phyloP scores from a whole-genome alignment of 2,797 vertebrate species.

The Anguilla megastoma region DNA sequence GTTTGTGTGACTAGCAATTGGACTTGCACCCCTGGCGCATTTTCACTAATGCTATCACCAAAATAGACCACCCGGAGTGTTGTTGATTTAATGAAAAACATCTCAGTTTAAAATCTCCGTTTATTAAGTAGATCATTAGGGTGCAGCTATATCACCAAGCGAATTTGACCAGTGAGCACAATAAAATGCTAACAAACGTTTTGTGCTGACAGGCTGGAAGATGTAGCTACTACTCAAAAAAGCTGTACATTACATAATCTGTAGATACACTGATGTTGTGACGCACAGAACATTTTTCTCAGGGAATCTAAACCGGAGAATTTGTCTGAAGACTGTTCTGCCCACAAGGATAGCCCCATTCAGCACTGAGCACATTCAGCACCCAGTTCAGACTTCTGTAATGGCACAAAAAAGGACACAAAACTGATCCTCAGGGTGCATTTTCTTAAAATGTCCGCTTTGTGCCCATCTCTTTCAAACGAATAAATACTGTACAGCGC shows the following conservation, averaged over 20 bases:
- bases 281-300: neutral
- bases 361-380: too few species aligned
- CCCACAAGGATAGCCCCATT: neutral
- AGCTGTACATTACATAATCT: neutral
- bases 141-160: neutral
- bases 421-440: constrained; percentile 26
- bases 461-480: constrained; percentile 36
- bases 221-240: neutral
- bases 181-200: neutral
- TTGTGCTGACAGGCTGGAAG: neutral
- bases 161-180: neutral
- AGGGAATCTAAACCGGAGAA: neutral
- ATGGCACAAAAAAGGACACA: constrained; percentile 33
- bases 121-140: neutral
- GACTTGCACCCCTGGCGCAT: too few species aligned
- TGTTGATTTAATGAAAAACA: neutral
- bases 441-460: constrained; percentile 40
- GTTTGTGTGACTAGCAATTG: too few species aligned
- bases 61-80: too few species aligned
- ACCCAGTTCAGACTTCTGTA: constrained; percentile 15
- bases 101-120: neutral
- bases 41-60: too few species aligned
- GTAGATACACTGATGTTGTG: neutral
- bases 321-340: neutral
- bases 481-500: neutral